Conservation (phyloP, 2,113 vertebrate genomes). For the Martes martes region DNA sequence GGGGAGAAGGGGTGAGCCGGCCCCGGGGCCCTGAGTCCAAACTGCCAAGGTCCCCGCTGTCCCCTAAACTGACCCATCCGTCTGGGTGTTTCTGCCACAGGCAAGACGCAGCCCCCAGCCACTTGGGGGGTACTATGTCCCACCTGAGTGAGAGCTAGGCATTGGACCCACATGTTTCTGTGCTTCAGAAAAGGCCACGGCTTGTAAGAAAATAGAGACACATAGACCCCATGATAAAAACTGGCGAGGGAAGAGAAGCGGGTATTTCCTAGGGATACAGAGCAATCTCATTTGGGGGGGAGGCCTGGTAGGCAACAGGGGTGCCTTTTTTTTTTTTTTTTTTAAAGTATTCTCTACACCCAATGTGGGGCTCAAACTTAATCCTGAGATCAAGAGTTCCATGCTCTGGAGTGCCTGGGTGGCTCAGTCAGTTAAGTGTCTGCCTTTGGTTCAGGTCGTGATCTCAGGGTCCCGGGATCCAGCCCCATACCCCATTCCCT, state of each 20-base stretch:
- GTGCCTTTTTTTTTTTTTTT: not conserved
- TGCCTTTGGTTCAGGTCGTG: not conserved
- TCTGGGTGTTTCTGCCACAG: not conserved
- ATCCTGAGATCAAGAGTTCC: not conserved
- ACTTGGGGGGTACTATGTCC: too few species aligned
- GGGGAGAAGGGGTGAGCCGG: not conserved
- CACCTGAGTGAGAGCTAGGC: too few species aligned
- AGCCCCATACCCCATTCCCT: not conserved
- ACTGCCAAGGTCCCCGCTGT: too few species aligned
- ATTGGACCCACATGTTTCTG: not conserved
- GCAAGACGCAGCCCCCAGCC: not conserved
- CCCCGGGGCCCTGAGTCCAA: fast-evolving
- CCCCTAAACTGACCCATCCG: not conserved
- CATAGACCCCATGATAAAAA: not conserved
- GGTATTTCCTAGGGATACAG: not conserved
- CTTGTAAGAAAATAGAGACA: not conserved
- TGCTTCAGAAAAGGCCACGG: not conserved
- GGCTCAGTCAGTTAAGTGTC: not conserved
- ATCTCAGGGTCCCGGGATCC: not conserved
- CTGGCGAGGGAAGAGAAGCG: not conserved
- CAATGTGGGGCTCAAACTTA: not conserved
- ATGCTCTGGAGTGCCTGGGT: not conserved
- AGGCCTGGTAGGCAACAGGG: not conserved
- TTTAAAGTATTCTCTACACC: not conserved
- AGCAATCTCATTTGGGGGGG: not conserved